Evolutionary conservation across 2,888 invertebrate genomes (phyloP).

Genomic region (Mystacides longicornis): DNA sequence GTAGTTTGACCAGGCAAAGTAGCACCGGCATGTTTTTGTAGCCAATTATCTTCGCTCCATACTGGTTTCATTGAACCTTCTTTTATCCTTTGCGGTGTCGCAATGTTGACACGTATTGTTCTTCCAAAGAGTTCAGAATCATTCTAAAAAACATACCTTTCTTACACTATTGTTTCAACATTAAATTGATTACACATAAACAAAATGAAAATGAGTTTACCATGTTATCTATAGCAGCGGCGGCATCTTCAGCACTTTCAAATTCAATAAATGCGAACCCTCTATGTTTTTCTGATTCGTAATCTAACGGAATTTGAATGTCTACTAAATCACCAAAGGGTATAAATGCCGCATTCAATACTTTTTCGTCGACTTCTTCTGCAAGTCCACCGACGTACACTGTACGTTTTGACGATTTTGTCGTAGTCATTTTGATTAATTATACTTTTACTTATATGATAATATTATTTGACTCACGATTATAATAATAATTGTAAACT

Average conservation of each 20-base stretch:
- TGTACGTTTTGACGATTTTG: conserved; percentile 67
- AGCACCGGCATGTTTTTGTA: conserved; percentile 95
- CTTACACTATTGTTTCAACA: too few species aligned
- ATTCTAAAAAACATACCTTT: too few species aligned
- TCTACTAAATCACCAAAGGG: conserved; percentile 99
- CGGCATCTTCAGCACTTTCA: conserved; percentile 96
- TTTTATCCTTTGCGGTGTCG: conserved; percentile 93
- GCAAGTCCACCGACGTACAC: conserved; percentile 83
- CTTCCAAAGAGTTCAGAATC: conserved; percentile 96
- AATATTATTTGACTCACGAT: too few species aligned
- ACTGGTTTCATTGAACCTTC: conserved; percentile 93
- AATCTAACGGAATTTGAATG: conserved; percentile 95
- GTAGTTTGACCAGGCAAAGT: conserved; percentile 53
- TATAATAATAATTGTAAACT: too few species aligned
- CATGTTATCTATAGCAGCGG: conserved; percentile 98
- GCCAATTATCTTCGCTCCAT: conserved; percentile 97
- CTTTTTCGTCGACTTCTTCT: conserved; percentile 94
- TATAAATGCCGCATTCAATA: conserved; percentile 92
- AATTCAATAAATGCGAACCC: conserved; percentile 99
- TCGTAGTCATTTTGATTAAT: conserved; percentile 33
- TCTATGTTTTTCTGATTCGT: conserved; percentile 93
- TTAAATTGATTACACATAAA: background rate
- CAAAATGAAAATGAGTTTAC: conserved; percentile 40
- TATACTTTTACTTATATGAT: too few species aligned
- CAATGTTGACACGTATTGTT: conserved; percentile 92